Evolutionary conservation across 2,888 invertebrate species (phyloP).

Genomic region (Drepanosiphum platanoidis): DNA sequence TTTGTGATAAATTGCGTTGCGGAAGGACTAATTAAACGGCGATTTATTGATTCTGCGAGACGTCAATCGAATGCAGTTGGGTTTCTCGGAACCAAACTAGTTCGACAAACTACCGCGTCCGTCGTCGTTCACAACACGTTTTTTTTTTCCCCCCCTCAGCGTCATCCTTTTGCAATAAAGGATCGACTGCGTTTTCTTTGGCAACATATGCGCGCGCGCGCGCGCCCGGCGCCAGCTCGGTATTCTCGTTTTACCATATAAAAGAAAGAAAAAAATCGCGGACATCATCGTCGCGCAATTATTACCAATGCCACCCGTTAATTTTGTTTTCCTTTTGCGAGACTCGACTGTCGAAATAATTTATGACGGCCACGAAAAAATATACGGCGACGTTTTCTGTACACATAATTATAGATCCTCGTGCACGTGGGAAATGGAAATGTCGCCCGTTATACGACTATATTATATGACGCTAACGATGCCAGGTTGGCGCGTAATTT

Average conservation of each 20-base stretch:
- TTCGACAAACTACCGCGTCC: not conserved
- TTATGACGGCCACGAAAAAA: not conserved
- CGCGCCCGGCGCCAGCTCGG: not conserved
- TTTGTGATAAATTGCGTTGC: not conserved
- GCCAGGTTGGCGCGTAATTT: no score
- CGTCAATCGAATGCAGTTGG: not conserved
- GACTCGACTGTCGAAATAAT: not conserved
- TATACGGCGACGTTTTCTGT: not conserved
- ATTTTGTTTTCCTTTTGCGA: not conserved
- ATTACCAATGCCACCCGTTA: not conserved
- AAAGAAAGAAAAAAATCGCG: no score
- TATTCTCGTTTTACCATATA: no score
- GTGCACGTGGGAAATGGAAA: not conserved
- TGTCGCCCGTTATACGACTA: not conserved
- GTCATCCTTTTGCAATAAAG: not conserved
- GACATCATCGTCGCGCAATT: not conserved
- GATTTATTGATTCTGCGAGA: slow-evolving; percentile 12
- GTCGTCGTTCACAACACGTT: not conserved
- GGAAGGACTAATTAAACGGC: slow-evolving; percentile 8
- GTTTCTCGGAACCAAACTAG: slow-evolving; percentile 1
- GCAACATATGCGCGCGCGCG: not conserved
- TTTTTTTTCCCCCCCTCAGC: not conserved
- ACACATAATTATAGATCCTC: no score
- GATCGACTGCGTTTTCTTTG: not conserved
- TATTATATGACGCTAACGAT: not conserved